Base-by-base conservation (phyloP, 2,888 invertebrate species). In the Rhyacophila evoluta region DNA sequence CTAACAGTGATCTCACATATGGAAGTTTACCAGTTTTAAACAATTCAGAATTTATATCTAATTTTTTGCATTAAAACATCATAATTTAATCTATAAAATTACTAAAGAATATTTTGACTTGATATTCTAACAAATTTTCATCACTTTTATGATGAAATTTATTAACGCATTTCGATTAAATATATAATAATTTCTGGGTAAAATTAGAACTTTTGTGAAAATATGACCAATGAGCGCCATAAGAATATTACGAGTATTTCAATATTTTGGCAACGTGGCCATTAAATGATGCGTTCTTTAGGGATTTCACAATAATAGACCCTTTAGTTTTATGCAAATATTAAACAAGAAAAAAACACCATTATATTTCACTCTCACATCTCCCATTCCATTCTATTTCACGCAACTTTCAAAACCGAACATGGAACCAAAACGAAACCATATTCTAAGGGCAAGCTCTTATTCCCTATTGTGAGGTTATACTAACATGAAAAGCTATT, bases 401-500 rank as follows among this genome's bases (percentile, higher is more conserved):
- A 8, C 55, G 55, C 55, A 55, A 25, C 19, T 55, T 55, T 55
- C 6, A 25, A 55, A 55, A 25, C 55, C 55, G 55, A 55, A 55
- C 55, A 55, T 25, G 25, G 55, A 55, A 8, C 10, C 55, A 19
- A 55, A 55, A 15, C 15, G 19, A 55, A 55, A 55, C 15, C 55
- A 19, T 55, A 55, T 55, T 55, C 55, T 19, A 25, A 55, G 19
- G 38, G 29, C 38, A 27, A 29, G 70, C 11, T 39, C 39, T 28
- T 73, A 73, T 74, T 79, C 79, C 79, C 79, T 36, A 33, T 72
- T 73, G 79, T 41, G 73, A 76, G 71, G 79, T 76, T 75, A 76
- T 68, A 72, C 75, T 73, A 79, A 76, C 79, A 73, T 76, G 38
- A 73, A 79, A 79, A 79, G 75, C 79, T 70, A 79, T 79, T 79